phyloP scores from a whole-genome alignment of 1,140 invertebrate genomes.

The Hirudo medicinalis region DNA sequence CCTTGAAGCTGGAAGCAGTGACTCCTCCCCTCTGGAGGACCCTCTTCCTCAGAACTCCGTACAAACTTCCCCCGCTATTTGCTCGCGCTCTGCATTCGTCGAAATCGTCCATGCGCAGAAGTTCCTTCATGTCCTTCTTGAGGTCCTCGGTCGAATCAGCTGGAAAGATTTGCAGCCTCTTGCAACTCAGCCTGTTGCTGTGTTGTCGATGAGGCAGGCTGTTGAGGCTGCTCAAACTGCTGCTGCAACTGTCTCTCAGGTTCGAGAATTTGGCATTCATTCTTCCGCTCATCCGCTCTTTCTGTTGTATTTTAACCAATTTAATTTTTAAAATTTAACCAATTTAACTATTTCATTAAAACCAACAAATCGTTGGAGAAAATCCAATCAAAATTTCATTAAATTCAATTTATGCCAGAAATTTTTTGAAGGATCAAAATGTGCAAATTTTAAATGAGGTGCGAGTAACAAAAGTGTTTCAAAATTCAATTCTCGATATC shows the following conservation, averaged over 20 bases:
- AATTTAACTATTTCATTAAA: too few relatives aligned
- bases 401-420: too few relatives aligned
- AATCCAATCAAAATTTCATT: too few relatives aligned
- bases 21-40: conserved; percentile 15
- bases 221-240: conserved; percentile 3
- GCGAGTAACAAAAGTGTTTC: too few relatives aligned
- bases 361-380: too few relatives aligned
- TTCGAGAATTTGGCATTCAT: not conserved
- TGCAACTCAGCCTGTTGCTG: not conserved
- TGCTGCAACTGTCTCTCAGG: not conserved
- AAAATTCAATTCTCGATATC: too few relatives aligned
- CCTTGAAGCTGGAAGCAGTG: conserved; percentile 6
- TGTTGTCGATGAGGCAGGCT: not conserved
- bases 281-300: too few relatives aligned
- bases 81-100: conserved; percentile 22
- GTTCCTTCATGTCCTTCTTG: conserved; percentile 11
- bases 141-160: not conserved
- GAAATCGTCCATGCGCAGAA: conserved; percentile 20
- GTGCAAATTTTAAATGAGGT: too few relatives aligned
- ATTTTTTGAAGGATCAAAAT: too few relatives aligned
- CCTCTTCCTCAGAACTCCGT: conserved; percentile 19
- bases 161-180: conserved; percentile 1
- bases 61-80: conserved; percentile 22
- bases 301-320: too few relatives aligned
- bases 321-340: too few relatives aligned